Conservation (phyloP, 2,888 invertebrate genomes). For the Tanytarsus gracilentus region DNA sequence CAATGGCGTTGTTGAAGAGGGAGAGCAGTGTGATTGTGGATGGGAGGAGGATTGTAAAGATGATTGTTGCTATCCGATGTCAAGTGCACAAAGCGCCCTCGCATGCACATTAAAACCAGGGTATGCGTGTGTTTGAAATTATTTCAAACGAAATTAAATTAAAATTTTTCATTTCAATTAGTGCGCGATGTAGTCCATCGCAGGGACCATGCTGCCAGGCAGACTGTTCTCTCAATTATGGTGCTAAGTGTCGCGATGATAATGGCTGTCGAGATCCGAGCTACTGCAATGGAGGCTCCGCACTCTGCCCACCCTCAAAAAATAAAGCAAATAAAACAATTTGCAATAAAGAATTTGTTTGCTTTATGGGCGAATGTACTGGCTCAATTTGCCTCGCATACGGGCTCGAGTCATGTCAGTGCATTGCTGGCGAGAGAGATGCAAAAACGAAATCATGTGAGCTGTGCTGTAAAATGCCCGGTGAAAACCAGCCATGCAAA, state of each 20-base stretch:
- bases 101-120: conserved; percentile 80
- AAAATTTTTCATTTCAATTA: conserved; percentile 12
- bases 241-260: conserved; percentile 82
- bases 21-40: conserved; percentile 98
- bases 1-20: conserved; percentile 93
- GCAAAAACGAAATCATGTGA: conserved; percentile 82
- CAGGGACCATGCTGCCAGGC: conserved; percentile 93
- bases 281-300: conserved; percentile 80
- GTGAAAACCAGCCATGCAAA: conserved; percentile 70
- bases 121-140: conserved; percentile 59
- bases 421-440: conserved; percentile 69
- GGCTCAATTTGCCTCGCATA: conserved; percentile 97
- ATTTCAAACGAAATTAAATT: conserved; percentile 57
- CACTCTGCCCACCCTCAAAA: conserved; percentile 84
- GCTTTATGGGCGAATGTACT: conserved; percentile 94
- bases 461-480: conserved; percentile 82
- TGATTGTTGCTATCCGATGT: conserved; percentile 86
- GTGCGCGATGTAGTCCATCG: conserved; percentile 38
- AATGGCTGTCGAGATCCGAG: conserved; percentile 90
- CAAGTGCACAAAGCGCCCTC: conserved; percentile 63
- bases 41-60: conserved; percentile 95
- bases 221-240: conserved; percentile 74
- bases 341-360: conserved; percentile 95
- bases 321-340: conserved; percentile 91
- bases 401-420: conserved; percentile 92